Base-by-base conservation (phyloP, 2,888 invertebrate genomes). In the Ichneumon xanthorius region DNA sequence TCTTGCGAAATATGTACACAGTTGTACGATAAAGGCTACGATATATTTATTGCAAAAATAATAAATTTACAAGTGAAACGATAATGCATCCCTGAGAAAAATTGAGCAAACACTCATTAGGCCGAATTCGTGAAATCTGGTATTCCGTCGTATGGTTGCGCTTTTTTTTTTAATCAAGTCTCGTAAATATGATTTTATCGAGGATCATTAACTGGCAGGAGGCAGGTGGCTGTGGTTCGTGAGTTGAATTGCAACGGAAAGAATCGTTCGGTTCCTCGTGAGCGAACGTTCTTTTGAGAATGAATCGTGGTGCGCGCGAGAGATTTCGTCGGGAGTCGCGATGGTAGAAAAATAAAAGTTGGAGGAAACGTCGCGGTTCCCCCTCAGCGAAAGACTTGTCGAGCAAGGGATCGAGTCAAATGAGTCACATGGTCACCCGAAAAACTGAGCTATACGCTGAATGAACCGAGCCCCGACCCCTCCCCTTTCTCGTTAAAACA, bases 401-500 rank as follows among this genome's bases (percentile, higher is more conserved):
- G 86, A 33, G 79, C 73, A 55, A 80, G 82, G 75, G 77, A 79
- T 50, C 80, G 76, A 82, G 85, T 80, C 82, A 83, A 85, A 85
- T 82, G 83, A 88, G 89, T 89, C 90, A 90, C 89, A 87, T 88
- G 91, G 90, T 87, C 87, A 87, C 87, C 88, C 87, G 89, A 90
- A 88, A 89, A 87, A 87, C 87, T 86, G 86, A 87, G 80, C 80
- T 76, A 65, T 70, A 82, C 37, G 50, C 77, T 86, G 85, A 86
- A 86, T 86, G 85, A 86, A 85, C 67, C 45, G 76, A 50, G 50
- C 88, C 87, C 87, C 89, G 89, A 88, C 86, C 81, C 88, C 89
- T 87, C 89, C 87, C 85, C 88, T 85, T 87, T 84, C 90, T 92
- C 92, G 91, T 91, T 92, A 90, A 90, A 91, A 85, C 89, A 88